phyloP scores from a whole-genome alignment of 2,888 invertebrate species.

The Halictus ligatus region DNA sequence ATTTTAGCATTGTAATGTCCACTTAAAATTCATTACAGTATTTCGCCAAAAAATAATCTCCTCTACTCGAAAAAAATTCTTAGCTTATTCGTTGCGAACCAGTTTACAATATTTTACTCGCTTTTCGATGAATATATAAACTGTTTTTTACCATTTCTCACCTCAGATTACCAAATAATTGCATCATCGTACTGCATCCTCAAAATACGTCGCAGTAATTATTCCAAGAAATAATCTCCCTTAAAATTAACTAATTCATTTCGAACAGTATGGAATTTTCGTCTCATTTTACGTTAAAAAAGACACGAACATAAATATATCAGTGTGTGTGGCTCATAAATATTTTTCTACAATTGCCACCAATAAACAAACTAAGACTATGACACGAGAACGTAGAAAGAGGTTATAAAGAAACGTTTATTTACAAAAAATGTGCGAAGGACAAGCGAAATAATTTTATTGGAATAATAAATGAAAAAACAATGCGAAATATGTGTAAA shows the following conservation, averaged over 20 bases:
- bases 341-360: not conserved
- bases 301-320: not conserved
- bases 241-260: not conserved
- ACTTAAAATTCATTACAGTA: not conserved
- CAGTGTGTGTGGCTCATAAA: not conserved
- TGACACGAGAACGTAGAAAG: not conserved
- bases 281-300: not conserved
- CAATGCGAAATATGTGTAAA: not conserved
- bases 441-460: not conserved
- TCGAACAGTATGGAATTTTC: not conserved
- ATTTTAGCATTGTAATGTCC: not conserved
- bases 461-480: not conserved
- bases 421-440: not conserved
- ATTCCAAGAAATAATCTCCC: not conserved
- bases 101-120: no score
- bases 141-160: constrained; percentile 47
- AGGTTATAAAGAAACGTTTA: not conserved
- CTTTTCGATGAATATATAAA: not conserved
- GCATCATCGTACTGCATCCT: not conserved
- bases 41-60: not conserved
- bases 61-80: not conserved
- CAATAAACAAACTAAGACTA: not conserved
- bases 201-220: not conserved
- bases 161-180: not conserved
- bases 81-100: not conserved